Base-by-base conservation (phyloP, 2,113 vertebrate genomes). In the Indicator maculatus region DNA sequence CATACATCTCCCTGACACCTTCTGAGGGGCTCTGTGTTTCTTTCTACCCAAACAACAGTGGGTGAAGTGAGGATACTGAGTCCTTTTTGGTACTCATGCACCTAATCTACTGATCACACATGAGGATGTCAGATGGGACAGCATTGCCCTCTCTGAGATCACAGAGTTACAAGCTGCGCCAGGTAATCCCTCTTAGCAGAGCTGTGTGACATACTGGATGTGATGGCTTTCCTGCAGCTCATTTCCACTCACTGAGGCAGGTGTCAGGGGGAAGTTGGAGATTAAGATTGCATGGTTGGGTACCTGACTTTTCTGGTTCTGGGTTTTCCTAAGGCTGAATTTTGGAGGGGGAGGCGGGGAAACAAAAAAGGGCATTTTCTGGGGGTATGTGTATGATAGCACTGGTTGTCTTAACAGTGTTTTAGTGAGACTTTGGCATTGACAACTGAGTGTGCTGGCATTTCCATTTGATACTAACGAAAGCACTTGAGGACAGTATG, bases 181-280 rank as follows among this genome's bases (percentile, higher is more conserved):
- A 31, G 4, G 83, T 39, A 70, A 82, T 84, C 65, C 47, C 30
- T 61, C n/a, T 93, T 58, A 1, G 11, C 0, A 26, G 83, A 90
- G 47, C 69, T 17, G 21, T 72, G 61, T 0, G 1, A 84, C 0
- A 0, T 65, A 36, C 73, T 89, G 66, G 74, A 76, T 31, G 27
- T 33, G 81, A 84, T 73, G 45, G 71, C 20, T 86, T 82, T 18
- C 58, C 58, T 52, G 93, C 52, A 67, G 76, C 72, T 96, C 4
- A 0, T 67, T 81, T 52, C 61, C 36, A 36, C 61, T 28, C 26
- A 47, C 61, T 53, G 27, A 1, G 0, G 41, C 4, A 3, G 55
- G 58, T 53, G 7, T 11, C 3, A 3, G 39, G 19, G 33, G 24
- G n/a, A 93, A 45, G 18, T 53, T 67, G 61, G 38, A 88, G 52